Evolutionary conservation across 2,797 vertebrate genomes (phyloP).

Genomic region (Clarias platycephalus): DNA sequence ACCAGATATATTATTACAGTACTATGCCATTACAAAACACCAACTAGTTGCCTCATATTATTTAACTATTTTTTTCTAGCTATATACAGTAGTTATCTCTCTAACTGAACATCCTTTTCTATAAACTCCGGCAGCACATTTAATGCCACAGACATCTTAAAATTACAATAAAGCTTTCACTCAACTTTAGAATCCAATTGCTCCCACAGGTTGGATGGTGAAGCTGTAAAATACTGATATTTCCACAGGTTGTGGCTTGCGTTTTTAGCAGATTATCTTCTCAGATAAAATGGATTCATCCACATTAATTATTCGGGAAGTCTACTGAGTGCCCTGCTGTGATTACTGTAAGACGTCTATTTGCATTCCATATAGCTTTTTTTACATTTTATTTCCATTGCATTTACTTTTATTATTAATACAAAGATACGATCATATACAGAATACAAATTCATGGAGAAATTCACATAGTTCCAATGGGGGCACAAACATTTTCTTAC

Average conservation of each 20-base stretch:
- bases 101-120: too few species aligned
- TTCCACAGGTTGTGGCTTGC: neutral
- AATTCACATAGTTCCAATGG: neutral
- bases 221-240: neutral
- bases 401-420: neutral
- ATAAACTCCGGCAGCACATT: too few species aligned
- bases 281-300: neutral
- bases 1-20: too few species aligned
- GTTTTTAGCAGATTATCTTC: neutral
- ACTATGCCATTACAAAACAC: too few species aligned
- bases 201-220: neutral
- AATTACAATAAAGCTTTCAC: too few species aligned
- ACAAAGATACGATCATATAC: neutral
- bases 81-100: too few species aligned
- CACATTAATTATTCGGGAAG: neutral
- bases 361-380: neutral
- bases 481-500: neutral
- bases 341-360: neutral
- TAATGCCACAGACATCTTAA: too few species aligned
- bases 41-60: too few species aligned
- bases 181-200: too few species aligned
- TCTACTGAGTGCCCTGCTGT: neutral
- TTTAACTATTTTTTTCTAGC: too few species aligned
- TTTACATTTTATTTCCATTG: neutral
- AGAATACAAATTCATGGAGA: neutral